These are phyloP conservation scores for Heliconius melpomene DNA, from an alignment of 1,140 invertebrate species.

Conservation along the genomic window DNA sequence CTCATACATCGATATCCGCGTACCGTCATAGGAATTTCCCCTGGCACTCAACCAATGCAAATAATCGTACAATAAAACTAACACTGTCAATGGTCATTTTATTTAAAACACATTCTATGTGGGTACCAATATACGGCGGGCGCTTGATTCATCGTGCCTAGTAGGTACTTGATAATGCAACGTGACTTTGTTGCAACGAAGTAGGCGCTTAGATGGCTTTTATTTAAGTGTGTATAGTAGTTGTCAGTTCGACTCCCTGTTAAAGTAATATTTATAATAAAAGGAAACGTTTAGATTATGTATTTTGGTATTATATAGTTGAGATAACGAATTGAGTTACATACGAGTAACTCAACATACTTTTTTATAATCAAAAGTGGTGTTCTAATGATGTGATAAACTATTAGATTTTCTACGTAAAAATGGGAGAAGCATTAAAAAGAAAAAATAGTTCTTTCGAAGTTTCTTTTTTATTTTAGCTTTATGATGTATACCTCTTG, in stretches of 20 bases:
- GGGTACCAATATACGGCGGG: constrained; percentile 1
- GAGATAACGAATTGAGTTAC: no score
- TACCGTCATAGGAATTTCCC: constrained; percentile 45
- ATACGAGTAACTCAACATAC: no score
- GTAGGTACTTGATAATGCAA: neutral
- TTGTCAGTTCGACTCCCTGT: neutral
- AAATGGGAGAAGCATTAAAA: no score
- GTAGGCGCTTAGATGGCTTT: neutral
- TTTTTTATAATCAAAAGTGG: no score
- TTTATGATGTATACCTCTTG: no score
- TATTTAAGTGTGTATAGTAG: neutral
- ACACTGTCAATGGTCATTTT: constrained; percentile 34
- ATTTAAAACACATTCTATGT: constrained; percentile 37
- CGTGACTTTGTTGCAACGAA: neutral
- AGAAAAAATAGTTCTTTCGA: no score
- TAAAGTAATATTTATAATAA: neutral
- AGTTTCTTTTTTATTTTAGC: no score
- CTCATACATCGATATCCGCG: constrained; percentile 34
- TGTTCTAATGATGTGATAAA: no score
- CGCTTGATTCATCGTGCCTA: neutral
- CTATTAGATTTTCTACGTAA: no score
- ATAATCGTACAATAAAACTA: constrained; percentile 30
- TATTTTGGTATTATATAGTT: no score
- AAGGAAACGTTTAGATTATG: no score
- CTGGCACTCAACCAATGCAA: constrained; percentile 44